phyloP scores from a whole-genome alignment of 2,888 invertebrate genomes.

The Polia nebulosa region DNA sequence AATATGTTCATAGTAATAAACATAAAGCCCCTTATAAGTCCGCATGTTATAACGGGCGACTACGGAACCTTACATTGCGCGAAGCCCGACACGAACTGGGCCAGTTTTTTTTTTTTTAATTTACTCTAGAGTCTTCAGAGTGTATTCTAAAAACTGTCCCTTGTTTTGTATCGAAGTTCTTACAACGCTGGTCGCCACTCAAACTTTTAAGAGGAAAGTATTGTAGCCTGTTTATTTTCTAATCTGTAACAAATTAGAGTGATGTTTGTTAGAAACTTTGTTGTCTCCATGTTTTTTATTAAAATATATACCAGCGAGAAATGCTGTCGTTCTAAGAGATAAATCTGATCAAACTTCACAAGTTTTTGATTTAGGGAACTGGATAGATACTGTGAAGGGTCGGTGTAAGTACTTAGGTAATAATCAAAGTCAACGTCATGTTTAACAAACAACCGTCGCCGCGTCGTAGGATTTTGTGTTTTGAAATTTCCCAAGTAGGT shows the following conservation, averaged over 20 bases:
- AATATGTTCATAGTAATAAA: no score
- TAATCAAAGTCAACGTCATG: no score
- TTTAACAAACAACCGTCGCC: no score
- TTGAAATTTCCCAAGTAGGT: no score
- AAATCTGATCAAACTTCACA: background rate
- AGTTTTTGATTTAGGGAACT: background rate
- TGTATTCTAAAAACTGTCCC: constrained; percentile 40
- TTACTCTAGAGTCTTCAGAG: constrained; percentile 7
- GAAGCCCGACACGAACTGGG: no score
- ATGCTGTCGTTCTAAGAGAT: background rate
- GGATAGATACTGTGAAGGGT: no score
- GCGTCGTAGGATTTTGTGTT: no score
- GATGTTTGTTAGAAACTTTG: constrained; percentile 75
- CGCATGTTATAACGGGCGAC: no score
- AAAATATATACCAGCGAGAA: constrained; percentile 49
- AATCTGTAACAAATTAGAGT: constrained; percentile 79
- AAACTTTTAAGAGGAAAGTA: constrained; percentile 80
- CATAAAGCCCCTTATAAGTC: no score
- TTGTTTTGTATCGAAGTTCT: constrained; percentile 40
- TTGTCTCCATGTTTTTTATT: constrained; percentile 55
- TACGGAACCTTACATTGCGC: no score
- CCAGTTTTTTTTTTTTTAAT: constrained; percentile 21
- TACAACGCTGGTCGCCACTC: constrained; percentile 17
- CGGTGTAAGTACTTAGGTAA: no score
- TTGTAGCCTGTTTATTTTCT: constrained; percentile 82